Base-by-base conservation (phyloP, 2,888 invertebrate species). In the Linyphia triangularis region DNA sequence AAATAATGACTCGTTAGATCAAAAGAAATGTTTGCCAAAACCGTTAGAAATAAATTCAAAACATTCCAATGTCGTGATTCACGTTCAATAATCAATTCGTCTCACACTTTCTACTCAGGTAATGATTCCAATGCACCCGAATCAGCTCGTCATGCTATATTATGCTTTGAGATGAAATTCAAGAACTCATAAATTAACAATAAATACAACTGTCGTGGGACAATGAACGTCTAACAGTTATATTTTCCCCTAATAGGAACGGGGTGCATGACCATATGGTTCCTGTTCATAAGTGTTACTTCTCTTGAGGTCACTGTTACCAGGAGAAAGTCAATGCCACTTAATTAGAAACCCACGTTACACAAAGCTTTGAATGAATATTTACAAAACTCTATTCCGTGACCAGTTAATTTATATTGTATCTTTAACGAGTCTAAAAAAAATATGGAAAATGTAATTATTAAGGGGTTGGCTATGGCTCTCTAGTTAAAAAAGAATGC, bases 251-350 rank as follows among this genome's bases (percentile, higher is more conserved):
- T 28, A n/a, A 40, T 61, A 37, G 37, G 59, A 40, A 61, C n/a
- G 16, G 40, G 24, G 43, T 43, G 26, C 22, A 13, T 40, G 43
- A 43, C 70, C 28, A 1, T 61, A 16, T 24, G 70, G 63, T 40
- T 63, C 63, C 37, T 63, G 26, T 37, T 63, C 22, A 63, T 16
- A 7, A 24, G 13, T 33, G 59, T 33, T 22, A 16, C 16, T 33
- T 22, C 57, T 33, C 61, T 63, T 77, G 37, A 61, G 77, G 77
- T 63, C 77, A 77, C 63, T 77, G 61, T 63, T 63, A 77, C 59
- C 37, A 24, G 9, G 77, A 30, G 57, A 63, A 63, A 61, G 40
- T 77, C 40, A 16, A 30, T 37, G 26, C 26, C 77, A n/a, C 16
- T 9, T 28, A 59, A 77, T 40, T 37, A 22, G 37, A 57, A 77